These are phyloP conservation scores for Drosophila nikananu DNA, from an alignment of 1,140 invertebrate species.

Conservation along the genomic window DNA sequence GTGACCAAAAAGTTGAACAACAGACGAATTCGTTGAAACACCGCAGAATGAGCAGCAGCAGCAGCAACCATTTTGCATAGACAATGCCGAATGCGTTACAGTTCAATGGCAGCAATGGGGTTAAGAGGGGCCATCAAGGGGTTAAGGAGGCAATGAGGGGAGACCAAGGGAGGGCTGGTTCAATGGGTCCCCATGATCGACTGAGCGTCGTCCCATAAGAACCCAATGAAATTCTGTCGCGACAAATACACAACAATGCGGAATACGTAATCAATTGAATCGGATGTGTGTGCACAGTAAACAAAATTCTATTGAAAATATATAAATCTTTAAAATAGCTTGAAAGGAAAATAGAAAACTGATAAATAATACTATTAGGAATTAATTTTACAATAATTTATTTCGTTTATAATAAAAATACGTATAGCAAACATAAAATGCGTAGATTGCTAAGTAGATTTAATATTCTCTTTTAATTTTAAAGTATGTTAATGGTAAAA, in stretches of 20 bases:
- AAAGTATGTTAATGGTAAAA: too few relatives aligned
- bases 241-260: conserved; percentile 71
- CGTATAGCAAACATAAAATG: too few relatives aligned
- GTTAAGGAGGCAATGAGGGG: neutral
- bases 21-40: conserved; percentile 54
- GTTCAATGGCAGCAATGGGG: conserved; percentile 59
- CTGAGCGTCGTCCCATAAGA: conserved; percentile 66
- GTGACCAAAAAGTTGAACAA: conserved; percentile 68
- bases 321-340: too few relatives aligned
- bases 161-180: conserved; percentile 7
- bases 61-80: conserved; percentile 64
- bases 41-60: conserved; percentile 45
- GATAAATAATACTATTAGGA: neutral
- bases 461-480: too few relatives aligned
- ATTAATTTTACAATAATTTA: neutral
- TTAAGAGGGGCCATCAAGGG: conserved; percentile 6
- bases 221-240: conserved; percentile 82
- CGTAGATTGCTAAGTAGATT: too few relatives aligned
- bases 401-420: neutral
- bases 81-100: conserved; percentile 77
- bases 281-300: conserved; percentile 36
- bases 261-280: conserved; percentile 81
- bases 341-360: neutral
- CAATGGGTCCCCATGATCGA: conserved; percentile 61
- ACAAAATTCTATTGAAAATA: neutral